Evolutionary conservation across 2,113 vertebrate genomes (phyloP).

Genomic region (Beaufortia kweichowensis): DNA sequence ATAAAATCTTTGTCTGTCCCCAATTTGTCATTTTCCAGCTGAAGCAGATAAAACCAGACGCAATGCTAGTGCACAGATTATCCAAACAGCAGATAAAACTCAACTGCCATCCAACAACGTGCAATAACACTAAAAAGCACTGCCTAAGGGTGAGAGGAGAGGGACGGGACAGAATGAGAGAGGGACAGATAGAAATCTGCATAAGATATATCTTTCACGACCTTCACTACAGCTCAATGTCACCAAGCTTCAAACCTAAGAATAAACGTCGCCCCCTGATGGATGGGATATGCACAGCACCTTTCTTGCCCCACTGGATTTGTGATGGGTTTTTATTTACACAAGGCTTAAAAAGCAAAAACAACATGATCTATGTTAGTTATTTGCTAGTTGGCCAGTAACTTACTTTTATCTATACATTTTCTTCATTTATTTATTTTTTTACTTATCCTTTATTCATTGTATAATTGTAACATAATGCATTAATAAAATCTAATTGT

Average conservation of each 20-base stretch:
- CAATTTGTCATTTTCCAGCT: constrained; percentile 34
- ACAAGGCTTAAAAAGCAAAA: background rate
- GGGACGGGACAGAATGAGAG: background rate
- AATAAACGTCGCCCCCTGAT: constrained; percentile 61
- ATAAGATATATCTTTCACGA: constrained; percentile 32
- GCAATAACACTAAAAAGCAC: constrained; percentile 37
- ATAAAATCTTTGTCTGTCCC: constrained; percentile 43
- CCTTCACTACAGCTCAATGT: constrained; percentile 19
- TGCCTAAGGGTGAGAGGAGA: constrained; percentile 25
- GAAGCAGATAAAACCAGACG: constrained; percentile 31
- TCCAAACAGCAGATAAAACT: constrained; percentile 37
- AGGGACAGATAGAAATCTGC: constrained; percentile 9
- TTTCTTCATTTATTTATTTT: no score
- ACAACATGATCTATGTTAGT: no score
- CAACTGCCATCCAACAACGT: constrained; percentile 34
- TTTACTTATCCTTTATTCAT: no score
- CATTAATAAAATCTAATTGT: no score
- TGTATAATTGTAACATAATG: no score
- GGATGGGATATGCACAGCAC: constrained; percentile 52
- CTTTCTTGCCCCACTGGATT: constrained; percentile 41
- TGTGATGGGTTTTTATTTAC: background rate
- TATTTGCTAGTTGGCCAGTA: no score
- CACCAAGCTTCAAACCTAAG: constrained; percentile 38
- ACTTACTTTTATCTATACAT: no score
- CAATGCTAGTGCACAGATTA: constrained; percentile 20